A percentile compares a stretch with the other conserved stretches of the same genome.
Evolutionary conservation across 2,888 invertebrate genomes (phyloP).

Genomic region (Himalopsyche anomala): DNA sequence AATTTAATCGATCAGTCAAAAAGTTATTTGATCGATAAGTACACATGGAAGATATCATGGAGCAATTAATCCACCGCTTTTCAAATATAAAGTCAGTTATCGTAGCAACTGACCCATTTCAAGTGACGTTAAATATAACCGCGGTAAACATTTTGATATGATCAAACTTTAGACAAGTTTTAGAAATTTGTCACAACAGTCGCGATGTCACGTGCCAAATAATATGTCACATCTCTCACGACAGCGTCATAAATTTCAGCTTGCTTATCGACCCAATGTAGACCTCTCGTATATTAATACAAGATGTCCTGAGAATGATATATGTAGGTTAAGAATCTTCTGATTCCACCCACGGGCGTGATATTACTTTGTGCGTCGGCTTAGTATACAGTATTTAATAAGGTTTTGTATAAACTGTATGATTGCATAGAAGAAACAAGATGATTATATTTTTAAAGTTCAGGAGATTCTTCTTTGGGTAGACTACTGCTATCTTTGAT

Average conservation of each 20-base stretch:
- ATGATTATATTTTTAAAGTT: too few species aligned
- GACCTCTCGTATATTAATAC: slow-evolving; percentile 27
- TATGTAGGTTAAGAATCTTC: neutral
- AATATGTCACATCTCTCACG: slow-evolving; percentile 32
- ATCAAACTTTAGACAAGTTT: slow-evolving; percentile 9
- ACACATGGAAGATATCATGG: too few species aligned
- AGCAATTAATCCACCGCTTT: too few species aligned
- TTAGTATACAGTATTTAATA: neutral
- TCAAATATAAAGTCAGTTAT: too few species aligned
- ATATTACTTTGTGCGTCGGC: neutral
- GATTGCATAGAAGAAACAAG: neutral
- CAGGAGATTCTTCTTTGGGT: too few species aligned
- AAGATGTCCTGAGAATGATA: slow-evolving; percentile 9
- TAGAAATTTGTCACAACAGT: neutral
- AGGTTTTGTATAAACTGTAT: neutral
- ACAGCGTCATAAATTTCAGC: slow-evolving; percentile 14
- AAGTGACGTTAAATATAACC: neutral
- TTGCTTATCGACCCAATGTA: slow-evolving; percentile 30
- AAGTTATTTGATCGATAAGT: too few species aligned
- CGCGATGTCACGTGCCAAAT: slow-evolving; percentile 21
- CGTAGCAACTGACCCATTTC: too few species aligned
- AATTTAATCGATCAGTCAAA: too few species aligned
- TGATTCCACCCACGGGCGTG: neutral
- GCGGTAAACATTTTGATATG: neutral
- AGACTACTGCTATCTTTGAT: too few species aligned